These are phyloP conservation scores for Sarcophaga peregrina DNA, from an alignment of 1,140 invertebrate genomes.

Conservation along the genomic window DNA sequence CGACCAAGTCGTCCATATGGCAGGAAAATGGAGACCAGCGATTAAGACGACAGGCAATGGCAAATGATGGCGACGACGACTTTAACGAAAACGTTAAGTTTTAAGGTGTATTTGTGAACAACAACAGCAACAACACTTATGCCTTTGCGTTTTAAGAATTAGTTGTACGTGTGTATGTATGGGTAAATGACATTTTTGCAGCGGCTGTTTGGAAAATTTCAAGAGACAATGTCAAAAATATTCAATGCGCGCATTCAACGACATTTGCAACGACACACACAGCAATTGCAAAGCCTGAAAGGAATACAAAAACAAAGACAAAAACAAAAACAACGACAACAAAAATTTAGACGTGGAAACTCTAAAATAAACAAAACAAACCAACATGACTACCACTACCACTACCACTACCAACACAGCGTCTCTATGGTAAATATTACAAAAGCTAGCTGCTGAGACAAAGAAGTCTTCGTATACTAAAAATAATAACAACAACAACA, in stretches of 20 bases:
- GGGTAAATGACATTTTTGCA: no score
- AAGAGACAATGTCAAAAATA: slow-evolving; percentile 41
- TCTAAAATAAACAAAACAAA: slow-evolving; percentile 27
- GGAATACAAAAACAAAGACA: not conserved
- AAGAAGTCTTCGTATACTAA: not conserved
- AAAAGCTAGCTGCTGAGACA: not conserved
- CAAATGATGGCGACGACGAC: not conserved
- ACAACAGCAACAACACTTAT: no score
- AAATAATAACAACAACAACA: not conserved
- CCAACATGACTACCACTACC: not conserved
- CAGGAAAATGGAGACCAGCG: not conserved
- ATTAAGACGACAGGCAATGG: not conserved
- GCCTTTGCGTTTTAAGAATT: no score
- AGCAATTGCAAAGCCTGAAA: not conserved
- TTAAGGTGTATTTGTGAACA: no score
- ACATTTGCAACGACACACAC: not conserved
- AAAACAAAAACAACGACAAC: not conserved
- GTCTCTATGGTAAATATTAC: not conserved
- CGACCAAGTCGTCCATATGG: not conserved
- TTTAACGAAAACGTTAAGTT: no score
- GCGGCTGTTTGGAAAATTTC: not conserved
- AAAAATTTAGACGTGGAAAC: slow-evolving; percentile 32
- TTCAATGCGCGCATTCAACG: slow-evolving; percentile 35
- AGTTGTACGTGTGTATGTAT: no score
- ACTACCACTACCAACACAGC: not conserved